Conservation (phyloP, 2,888 invertebrate genomes). For the Hermaeophaga mercurialis region DNA sequence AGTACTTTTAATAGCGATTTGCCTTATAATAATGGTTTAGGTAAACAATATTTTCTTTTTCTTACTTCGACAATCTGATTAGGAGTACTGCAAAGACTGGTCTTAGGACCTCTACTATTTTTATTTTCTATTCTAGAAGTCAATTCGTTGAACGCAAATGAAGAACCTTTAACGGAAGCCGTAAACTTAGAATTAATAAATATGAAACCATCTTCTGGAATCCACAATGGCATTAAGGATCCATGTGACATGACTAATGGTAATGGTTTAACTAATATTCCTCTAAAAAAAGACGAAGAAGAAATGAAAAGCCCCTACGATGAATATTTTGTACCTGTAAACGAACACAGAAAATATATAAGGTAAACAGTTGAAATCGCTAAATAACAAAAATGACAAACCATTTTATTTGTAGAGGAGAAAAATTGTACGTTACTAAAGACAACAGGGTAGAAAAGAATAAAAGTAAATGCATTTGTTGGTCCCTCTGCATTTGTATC, state of each 20-base stretch:
- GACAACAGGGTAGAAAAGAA: slow-evolving; percentile 75
- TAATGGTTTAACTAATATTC: slow-evolving; percentile 54
- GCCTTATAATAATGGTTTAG: slow-evolving; percentile 47
- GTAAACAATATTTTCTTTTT: slow-evolving; percentile 12
- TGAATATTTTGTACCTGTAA: slow-evolving; percentile 84
- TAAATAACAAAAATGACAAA: neutral
- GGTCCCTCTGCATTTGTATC: slow-evolving; percentile 70
- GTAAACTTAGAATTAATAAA: slow-evolving; percentile 82
- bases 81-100: too few relatives aligned
- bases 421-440: slow-evolving; percentile 81
- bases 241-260: slow-evolving; percentile 51
- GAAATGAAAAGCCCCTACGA: slow-evolving; percentile 75
- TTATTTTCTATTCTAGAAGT: slow-evolving; percentile 22
- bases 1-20: slow-evolving; percentile 53
- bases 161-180: slow-evolving; percentile 64
- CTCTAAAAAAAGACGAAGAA: slow-evolving; percentile 69
- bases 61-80: too few relatives aligned
- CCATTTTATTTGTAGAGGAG: slow-evolving; percentile 63
- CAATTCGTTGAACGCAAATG: slow-evolving; percentile 34
- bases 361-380: slow-evolving; percentile 63
- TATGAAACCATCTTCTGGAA: slow-evolving; percentile 66
- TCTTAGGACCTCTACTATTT: too few relatives aligned
- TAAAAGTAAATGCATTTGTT: slow-evolving; percentile 69
- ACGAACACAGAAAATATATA: slow-evolving; percentile 84
- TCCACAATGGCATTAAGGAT: slow-evolving; percentile 54